These are phyloP conservation scores for Gavialis gangeticus DNA, from an alignment of 2,113 vertebrate species.

Conservation along the genomic window DNA sequence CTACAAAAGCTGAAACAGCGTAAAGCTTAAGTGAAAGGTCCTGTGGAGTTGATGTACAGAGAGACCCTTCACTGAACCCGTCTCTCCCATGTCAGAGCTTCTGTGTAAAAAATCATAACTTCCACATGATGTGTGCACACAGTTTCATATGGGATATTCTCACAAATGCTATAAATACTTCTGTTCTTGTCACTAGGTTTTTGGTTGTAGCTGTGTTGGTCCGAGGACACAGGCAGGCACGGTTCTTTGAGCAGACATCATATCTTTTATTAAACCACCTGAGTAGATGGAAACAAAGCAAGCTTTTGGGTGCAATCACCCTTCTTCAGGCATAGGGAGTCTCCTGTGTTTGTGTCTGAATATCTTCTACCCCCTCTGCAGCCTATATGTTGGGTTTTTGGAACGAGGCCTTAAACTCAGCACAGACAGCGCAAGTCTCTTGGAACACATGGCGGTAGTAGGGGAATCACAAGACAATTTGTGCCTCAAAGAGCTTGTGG, in stretches of 20 bases:
- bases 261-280: no score
- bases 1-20: neutral
- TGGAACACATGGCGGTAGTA: neutral
- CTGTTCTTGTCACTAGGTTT: no score
- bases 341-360: neutral
- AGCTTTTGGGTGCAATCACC: no score
- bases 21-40: neutral
- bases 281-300: no score
- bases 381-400: no score
- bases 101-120: neutral
- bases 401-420: neutral
- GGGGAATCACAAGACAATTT: neutral
- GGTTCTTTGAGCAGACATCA: no score
- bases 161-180: neutral
- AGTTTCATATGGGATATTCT: neutral
- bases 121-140: no score
- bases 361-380: neutral
- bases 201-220: no score
- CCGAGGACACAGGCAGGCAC: no score
- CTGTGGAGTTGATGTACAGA: neutral
- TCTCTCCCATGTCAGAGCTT: neutral
- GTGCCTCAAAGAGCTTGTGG: neutral
- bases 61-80: neutral
- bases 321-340: no score
- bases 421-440: neutral